These are phyloP conservation scores for Clarias pachynema DNA, from an alignment of 2,797 vertebrate species.

Conservation along the genomic window DNA sequence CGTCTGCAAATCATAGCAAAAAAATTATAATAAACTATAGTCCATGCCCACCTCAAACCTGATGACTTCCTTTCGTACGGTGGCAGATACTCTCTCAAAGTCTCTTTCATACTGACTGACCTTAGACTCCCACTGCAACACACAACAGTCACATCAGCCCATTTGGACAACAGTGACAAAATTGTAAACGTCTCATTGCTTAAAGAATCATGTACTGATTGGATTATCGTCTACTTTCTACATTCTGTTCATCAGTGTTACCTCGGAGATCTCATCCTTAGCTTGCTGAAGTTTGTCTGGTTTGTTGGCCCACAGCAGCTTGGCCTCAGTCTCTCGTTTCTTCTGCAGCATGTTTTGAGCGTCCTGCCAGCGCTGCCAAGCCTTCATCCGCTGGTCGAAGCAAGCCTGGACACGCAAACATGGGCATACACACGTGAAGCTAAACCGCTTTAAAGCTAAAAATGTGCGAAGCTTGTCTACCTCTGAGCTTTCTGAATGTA, in stretches of 20 bases:
- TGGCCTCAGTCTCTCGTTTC: conserved; percentile 93
- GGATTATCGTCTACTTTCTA: background rate
- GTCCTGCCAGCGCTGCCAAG: conserved; percentile 98
- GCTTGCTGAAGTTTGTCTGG: conserved; percentile 96
- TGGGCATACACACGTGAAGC: background rate
- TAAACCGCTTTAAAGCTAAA: background rate
- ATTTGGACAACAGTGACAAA: background rate
- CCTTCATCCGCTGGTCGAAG: conserved; percentile 96
- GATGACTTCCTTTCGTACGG: conserved; percentile 91
- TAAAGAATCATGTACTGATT: background rate
- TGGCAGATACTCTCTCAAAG: conserved; percentile 90
- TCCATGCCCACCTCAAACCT: conserved; percentile 86
- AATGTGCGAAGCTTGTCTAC: background rate
- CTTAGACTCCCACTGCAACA: conserved; percentile 90
- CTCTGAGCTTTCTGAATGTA: background rate
- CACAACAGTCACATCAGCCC: background rate
- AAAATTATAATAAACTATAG: too few relatives aligned
- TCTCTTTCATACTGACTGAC: conserved; percentile 95
- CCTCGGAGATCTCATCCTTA: conserved; percentile 95
- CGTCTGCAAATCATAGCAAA: background rate
- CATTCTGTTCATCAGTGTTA: conserved; percentile 55
- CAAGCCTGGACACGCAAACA: conserved; percentile 77
- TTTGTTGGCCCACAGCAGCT: conserved; percentile 97
- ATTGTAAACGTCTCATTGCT: background rate
- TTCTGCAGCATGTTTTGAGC: conserved; percentile 90